Base-by-base conservation (phyloP, 2,113 vertebrate genomes). In the Heloderma charlesbogerti region DNA sequence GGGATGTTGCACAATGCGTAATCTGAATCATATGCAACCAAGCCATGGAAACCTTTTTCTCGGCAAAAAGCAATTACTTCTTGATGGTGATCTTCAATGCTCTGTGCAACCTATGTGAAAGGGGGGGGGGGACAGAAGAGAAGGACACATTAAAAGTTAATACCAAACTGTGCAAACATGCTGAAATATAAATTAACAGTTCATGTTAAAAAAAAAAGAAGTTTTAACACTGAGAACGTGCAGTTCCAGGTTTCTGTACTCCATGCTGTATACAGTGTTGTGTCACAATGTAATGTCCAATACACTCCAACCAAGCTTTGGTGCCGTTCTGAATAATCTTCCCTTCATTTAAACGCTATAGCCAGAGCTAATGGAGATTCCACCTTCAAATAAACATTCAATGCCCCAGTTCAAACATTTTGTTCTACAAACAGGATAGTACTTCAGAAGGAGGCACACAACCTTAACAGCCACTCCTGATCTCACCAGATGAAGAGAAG, bases 1-100 rank as follows among this genome's bases (percentile, higher is more conserved):
- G 98, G 98, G 97, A 99, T 98, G 98, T 98, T 99, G 97, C 98
- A 99, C 97, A 99, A 97, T 15, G 99, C 99, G 83, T 99, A 99
- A 96, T 99, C 99, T 0, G 99, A 99, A 97, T 99, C 98, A 83
- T 99, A 99, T 1, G 99, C 99, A 90, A 99, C 97, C 96, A 99
- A 96, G 94, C 99, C 99, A 80, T 99, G 99, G 97, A 99, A 99
- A 91, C 98, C 98, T 29, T 98, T 98, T 96, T 99, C 98, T 97
- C 98, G 97, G 97, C 98, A 99, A 96, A 99, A 98, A 95, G 97
- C 97, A 91, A 99, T 98, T 97, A 99, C 98, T 98, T 99, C 99
- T 97, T 99, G 98, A 97, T 99, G 99, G 96, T 99, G 99, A 97
- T 99, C 99, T 95, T 99, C 98, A 82, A 98, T 98, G 97, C 98